Percentiles rank a stretch among this genome's conserved stretches.
These are phyloP conservation scores for Melipona quadrifasciata DNA, from an alignment of 1,140 invertebrate species.

Conservation along the genomic window DNA sequence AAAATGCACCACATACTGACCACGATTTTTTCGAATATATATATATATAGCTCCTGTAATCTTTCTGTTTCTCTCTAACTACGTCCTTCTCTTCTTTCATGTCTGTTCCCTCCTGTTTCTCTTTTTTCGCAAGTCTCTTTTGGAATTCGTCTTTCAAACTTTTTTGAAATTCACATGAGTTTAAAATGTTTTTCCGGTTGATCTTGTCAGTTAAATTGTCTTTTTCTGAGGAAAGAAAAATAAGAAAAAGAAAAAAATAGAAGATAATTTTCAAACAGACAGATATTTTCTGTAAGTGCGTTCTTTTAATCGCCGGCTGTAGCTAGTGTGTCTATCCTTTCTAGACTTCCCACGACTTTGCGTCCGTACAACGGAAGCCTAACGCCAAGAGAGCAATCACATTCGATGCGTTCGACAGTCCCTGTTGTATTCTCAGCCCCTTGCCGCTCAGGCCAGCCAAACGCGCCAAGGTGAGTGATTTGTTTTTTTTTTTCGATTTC, in stretches of 20 bases:
- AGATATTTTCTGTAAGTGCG: conserved; percentile 50
- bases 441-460: conserved; percentile 74
- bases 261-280: conserved; percentile 3
- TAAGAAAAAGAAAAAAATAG: background rate
- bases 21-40: no score
- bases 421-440: conserved; percentile 74
- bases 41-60: background rate
- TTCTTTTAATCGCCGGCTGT: conserved; percentile 79
- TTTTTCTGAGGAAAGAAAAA: conserved; percentile 4
- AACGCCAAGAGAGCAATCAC: conserved; percentile 81
- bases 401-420: conserved; percentile 79
- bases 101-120: background rate
- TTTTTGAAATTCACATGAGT: no score
- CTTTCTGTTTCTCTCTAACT: background rate
- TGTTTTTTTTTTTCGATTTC: background rate
- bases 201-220: background rate
- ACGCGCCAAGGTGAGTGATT: conserved; percentile 77
- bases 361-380: conserved; percentile 78
- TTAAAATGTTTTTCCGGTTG: background rate
- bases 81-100: background rate
- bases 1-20: background rate
- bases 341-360: conserved; percentile 81
- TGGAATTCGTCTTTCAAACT: no score
- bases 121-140: background rate
- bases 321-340: conserved; percentile 83